Conservation (phyloP, 23 tunicate species). For the Styela plicata region DNA sequence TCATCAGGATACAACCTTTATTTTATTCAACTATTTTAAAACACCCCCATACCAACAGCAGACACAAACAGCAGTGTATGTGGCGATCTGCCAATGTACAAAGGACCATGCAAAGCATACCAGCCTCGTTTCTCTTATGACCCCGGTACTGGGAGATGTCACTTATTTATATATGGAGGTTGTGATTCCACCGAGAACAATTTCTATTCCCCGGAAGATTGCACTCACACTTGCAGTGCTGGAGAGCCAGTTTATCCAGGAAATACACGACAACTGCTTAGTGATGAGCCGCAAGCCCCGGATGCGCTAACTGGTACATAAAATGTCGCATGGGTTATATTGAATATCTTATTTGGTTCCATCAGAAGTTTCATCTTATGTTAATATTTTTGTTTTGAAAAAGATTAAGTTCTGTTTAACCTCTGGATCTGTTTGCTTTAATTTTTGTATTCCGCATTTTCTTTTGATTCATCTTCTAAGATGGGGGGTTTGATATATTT, state of each 20-base stretch:
- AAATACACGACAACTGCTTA: neutral
- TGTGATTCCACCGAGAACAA: conserved; percentile 59
- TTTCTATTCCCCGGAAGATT: conserved; percentile 58
- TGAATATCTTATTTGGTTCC: too few species aligned
- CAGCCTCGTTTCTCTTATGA: conserved; percentile 59
- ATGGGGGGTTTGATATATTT: too few species aligned
- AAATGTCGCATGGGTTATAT: neutral
- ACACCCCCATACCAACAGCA: too few species aligned
- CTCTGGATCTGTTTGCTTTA: too few species aligned
- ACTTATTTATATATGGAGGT: conserved; percentile 72
- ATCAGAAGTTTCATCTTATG: too few species aligned
- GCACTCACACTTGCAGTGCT: conserved; percentile 53
- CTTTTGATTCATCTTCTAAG: too few species aligned
- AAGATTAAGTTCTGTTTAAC: too few species aligned
- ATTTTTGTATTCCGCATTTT: too few species aligned
- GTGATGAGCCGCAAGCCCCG: conserved; percentile 1
- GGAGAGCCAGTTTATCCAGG: conserved; percentile 36
- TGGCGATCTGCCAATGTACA: conserved; percentile 7
- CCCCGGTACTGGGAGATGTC: conserved; percentile 42
- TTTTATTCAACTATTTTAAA: too few species aligned
- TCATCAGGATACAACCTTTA: too few species aligned
- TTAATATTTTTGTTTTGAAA: too few species aligned
- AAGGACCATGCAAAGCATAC: conserved; percentile 46
- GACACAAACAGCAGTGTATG: neutral
- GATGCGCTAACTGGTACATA: neutral